Base-by-base conservation (phyloP, 2,113 vertebrate genomes). In the Cairina moschata region DNA sequence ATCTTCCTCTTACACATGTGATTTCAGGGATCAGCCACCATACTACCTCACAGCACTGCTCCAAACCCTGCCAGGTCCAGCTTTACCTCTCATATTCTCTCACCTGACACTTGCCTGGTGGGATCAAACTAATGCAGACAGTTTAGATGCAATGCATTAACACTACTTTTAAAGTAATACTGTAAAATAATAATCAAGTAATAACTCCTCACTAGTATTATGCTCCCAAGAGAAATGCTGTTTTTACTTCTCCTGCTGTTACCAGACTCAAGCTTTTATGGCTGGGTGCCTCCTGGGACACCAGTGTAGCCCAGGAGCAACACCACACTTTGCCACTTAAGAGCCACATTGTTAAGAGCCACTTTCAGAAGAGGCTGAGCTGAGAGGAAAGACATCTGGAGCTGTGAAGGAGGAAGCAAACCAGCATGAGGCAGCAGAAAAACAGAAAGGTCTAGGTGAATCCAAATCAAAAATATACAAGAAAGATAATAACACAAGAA, bases 321-420 rank as follows among this genome's bases (percentile, higher is more conserved):
- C 62, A 1, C 17, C 79, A 12, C 3, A 1, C 25, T 48, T 2
- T 15, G 52, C 58, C 15, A 29, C 11, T n/a, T 4, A 8, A 5
- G 4, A 62, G 44, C 18, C 14, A 0, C 25, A 3, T 16, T 3
- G 38, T n/a, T 4, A 9, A 5, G 4, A 62, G 40, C 16, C 14
- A 0, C 25, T 3, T 16, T 10, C 31, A 3, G 22, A 36, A 2
- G 60, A 3, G 81, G 38, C 65, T 7, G 36, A 23, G 46, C 63
- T 2, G 11, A 2, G 18, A 18, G 11, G 22, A 26, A 14, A 26
- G 8, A 20, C 3, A 9, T 0, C 36, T 6, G 23, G 23, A 31
- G 34, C 55, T 8, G 13, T 0, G 21, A 18, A 25, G 58, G 8
- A 50, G 54, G 15, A 0, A 38, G 8, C 0, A 2, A 73, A 20